A percentile compares a stretch with the other conserved stretches of the same genome.
Conservation (phyloP, 2,113 vertebrate genomes). For the Eolophus roseicapilla region DNA sequence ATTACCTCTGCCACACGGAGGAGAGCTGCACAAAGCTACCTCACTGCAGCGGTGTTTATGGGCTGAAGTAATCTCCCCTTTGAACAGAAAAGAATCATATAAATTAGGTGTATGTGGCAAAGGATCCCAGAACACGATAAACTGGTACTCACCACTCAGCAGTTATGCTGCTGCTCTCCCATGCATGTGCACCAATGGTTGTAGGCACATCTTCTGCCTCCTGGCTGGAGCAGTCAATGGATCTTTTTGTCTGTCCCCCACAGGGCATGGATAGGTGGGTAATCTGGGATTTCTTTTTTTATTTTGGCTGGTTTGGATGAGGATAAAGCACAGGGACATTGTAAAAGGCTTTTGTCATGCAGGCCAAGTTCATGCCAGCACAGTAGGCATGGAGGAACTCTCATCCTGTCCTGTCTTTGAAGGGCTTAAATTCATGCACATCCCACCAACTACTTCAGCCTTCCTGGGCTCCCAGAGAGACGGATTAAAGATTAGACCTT, state of each 20-base stretch:
- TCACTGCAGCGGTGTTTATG: background rate
- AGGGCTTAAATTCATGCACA: background rate
- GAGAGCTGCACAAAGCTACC: background rate
- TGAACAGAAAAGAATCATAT: background rate
- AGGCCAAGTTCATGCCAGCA: background rate
- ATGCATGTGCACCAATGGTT: rapidly evolving
- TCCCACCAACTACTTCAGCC: background rate
- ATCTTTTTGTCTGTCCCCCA: background rate
- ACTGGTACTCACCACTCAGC: background rate
- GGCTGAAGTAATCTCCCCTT: background rate
- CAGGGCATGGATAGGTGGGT: background rate
- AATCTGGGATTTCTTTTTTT: background rate
- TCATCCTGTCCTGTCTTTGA: background rate
- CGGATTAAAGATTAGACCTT: background rate
- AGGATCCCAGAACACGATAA: background rate
- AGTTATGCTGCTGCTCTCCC: background rate
- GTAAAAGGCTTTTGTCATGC: background rate
- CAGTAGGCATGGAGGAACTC: background rate
- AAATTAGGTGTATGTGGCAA: background rate
- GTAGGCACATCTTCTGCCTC: background rate
- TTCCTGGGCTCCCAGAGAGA: background rate
- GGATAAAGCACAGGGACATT: background rate
- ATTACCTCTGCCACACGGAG: rapidly evolving
- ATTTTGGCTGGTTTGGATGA: background rate
- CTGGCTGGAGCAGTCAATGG: rapidly evolving